phyloP scores from a whole-genome alignment of 2,113 vertebrate genomes.

The Phoxinus phoxinus region DNA sequence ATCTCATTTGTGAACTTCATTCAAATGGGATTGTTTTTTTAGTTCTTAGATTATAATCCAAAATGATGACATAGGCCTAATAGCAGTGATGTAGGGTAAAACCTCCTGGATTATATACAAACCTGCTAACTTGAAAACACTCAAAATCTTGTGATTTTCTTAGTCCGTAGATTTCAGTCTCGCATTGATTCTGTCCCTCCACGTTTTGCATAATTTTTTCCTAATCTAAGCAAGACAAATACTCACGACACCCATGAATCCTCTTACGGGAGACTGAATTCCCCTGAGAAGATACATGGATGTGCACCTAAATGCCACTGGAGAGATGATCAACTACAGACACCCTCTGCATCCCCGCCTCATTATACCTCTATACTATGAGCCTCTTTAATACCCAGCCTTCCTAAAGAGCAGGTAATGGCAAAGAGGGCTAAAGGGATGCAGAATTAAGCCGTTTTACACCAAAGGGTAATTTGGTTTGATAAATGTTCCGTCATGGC shows the following conservation, averaged over 20 bases:
- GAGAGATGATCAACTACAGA: slow-evolving; percentile 84
- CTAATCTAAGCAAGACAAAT: slow-evolving; percentile 45
- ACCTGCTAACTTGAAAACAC: neutral
- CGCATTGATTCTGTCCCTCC: slow-evolving; percentile 17
- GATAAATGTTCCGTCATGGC: slow-evolving; percentile 93
- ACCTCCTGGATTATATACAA: neutral
- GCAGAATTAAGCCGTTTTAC: slow-evolving; percentile 98
- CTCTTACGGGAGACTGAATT: slow-evolving; percentile 53
- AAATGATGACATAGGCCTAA: neutral
- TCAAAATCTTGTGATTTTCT: neutral
- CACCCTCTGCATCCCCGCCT: slow-evolving; percentile 84
- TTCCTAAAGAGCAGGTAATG: slow-evolving; percentile 98
- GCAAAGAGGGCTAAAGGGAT: slow-evolving; percentile 94
- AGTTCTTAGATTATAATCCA: neutral
- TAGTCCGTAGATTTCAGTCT: neutral
- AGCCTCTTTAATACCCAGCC: slow-evolving; percentile 93
- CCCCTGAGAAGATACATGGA: slow-evolving; percentile 71
- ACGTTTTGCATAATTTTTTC: slow-evolving; percentile 44
- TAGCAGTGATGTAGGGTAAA: neutral
- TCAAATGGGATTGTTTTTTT: neutral
- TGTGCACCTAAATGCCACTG: slow-evolving; percentile 71
- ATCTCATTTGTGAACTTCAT: neutral
- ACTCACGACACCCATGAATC: slow-evolving; percentile 41
- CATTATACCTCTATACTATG: slow-evolving; percentile 89
- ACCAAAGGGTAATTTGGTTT: slow-evolving; percentile 99